Evolutionary conservation across 2,797 vertebrate species (phyloP).

Genomic region (Falco peregrinus): DNA sequence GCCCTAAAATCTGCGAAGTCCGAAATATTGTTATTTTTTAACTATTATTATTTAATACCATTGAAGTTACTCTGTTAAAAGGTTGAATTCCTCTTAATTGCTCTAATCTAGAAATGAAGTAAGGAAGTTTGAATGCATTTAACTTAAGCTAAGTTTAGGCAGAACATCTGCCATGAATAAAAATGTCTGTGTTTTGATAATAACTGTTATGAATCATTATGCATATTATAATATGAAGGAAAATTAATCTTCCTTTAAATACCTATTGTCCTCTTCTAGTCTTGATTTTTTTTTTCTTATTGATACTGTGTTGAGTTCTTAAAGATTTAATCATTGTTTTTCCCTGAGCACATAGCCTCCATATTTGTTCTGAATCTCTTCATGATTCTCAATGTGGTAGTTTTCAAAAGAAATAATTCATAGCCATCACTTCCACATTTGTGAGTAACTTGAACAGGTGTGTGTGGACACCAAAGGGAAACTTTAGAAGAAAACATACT

Average conservation of each 20-base stretch:
- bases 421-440: background rate
- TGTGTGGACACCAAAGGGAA: background rate
- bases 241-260: background rate
- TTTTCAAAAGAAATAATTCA: background rate
- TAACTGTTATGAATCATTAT: background rate
- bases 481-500: background rate
- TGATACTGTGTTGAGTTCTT: background rate
- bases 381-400: background rate
- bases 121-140: background rate
- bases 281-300: background rate
- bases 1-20: background rate
- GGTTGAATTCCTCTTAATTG: background rate
- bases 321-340: background rate
- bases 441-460: background rate
- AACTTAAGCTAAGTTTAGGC: background rate
- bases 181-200: background rate
- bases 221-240: background rate
- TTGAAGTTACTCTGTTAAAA: background rate
- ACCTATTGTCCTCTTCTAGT: background rate
- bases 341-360: background rate
- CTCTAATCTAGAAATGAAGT: background rate
- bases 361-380: background rate
- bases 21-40: background rate
- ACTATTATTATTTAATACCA: background rate
- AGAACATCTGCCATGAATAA: background rate